Evolutionary conservation across 2,113 vertebrate genomes (phyloP), one percentile per base, ranked within the genome.

Genomic region (Sceloporus tristichus): DNA sequence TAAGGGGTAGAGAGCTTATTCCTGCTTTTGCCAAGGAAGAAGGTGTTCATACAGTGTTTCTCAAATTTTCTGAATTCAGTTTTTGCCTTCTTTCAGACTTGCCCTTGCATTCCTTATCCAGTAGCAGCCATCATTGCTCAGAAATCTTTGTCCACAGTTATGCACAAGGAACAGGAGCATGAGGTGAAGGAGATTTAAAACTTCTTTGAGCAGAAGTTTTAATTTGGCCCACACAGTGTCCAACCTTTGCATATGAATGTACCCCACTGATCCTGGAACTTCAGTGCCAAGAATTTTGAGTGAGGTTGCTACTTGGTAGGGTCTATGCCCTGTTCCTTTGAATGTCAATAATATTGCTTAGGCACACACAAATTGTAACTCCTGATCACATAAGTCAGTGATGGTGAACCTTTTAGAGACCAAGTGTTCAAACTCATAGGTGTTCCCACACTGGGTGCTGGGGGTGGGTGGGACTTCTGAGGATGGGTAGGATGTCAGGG

Each of bases 291-390:
- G 70, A 74, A 19, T 2, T 38, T 27, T 29, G 25, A 11, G 16
- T 18, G 1, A 56, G 2, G 29, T 27, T 25, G 71, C 0, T 13
- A 59, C 27, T 77, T 48, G 9, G 40, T 18, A 66, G 40, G 21
- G 29, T 13, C 54, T 27, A 14, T 54, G 27, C 19, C 54, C 42
- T 86, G 25, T 79, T 71, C 77, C n/a, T n/a, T 71, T 79, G 65
- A 25, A 38, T 87, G 48, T 40, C 53, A 87, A 21, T 59, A 79
- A 71, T 86, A 68, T 42, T 71, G n/a, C 29, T 73, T 73, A 14
- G 25, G 9, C 19, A 16, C 18, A 70, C 13, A n/a, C 59, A 66
- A 19, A 11, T 68, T n/a, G 29, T 29, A 11, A 83, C 14, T 82
- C 40, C 23, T 19, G 27, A n/a, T 42, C 5, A 70, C 25, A 68